Evolutionary conservation across 2,797 vertebrate genomes (phyloP), one percentile per base, ranked within the genome.

Genomic region (Sebastes oblongus): DNA sequence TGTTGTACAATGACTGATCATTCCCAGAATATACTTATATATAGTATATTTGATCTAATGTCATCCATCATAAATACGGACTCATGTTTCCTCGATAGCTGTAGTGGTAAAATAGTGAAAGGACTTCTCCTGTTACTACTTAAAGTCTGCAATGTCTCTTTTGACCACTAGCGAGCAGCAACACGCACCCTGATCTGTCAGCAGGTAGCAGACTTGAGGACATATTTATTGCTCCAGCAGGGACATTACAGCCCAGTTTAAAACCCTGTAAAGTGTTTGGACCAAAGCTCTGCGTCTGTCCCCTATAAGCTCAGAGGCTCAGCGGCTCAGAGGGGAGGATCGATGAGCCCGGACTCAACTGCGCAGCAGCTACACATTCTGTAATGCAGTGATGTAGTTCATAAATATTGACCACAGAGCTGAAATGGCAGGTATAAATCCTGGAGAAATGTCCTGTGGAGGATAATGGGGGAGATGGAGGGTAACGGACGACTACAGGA

Each of bases 361-460:
- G 66, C 85, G 74, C 52, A 1, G 80, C 87, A 93, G 83, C 84
- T 86, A 83, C 90, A 90, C 75, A 77, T 83, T 89, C 89, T 81
- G 75, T 90, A 89, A 86, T 88, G 89, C 87, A 88, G 90, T 89
- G 84, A 91, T 86, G 88, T 83, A 90, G 87, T 93, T 92, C 90
- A 95, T 95, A 93, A 94, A 95, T 94, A 96, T 95, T 82, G 93
- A 95, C 82, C 74, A 50, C 62, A 65, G 66, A 66, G 90, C 83
- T 85, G 80, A 82, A 90, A 88, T 77, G 85, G 85, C 85, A 88
- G 89, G 79, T 88, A 91, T 93, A 94, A 94, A 94, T 93, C 89
- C 78, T 88, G 30, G 22, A 91, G 88, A 67, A 82, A 77, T 80
- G 78, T 86, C 82, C 81, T 29, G 61, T 24, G 68, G 71, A 66